phyloP scores from a whole-genome alignment of 1,140 invertebrate genomes.

The Caenorhabditis briggsae region DNA sequence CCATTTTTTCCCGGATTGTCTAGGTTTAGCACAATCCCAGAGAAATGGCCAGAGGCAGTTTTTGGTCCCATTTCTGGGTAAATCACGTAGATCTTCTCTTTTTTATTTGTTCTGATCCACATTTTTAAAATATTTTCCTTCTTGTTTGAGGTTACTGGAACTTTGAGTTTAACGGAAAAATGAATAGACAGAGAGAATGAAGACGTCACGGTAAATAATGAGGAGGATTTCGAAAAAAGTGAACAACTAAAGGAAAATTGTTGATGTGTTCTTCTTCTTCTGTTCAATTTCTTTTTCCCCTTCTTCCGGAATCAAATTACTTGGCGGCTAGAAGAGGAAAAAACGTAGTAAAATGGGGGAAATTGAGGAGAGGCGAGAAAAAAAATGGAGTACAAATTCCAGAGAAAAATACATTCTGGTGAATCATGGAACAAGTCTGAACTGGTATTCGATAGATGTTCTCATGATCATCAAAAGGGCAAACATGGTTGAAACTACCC shows the following conservation, averaged over 20 bases:
- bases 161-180: neutral
- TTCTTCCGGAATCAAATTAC: conserved; percentile 34
- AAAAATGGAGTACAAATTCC: conserved; percentile 8
- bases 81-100: neutral
- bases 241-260: conserved; percentile 1
- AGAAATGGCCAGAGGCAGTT: neutral
- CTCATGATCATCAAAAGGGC: too few species aligned
- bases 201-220: neutral
- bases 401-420: neutral
- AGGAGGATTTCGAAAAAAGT: neutral
- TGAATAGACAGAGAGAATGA: neutral
- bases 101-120: too few species aligned
- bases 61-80: neutral
- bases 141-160: neutral
- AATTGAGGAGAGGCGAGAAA: neutral
- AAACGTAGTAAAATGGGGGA: neutral
- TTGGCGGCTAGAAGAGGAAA: neutral
- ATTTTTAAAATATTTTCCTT: neutral
- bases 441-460: too few species aligned
- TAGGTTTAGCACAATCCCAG: neutral
- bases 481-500: neutral
- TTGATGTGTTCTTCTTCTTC: conserved; percentile 10
- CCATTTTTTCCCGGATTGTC: neutral
- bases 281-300: neutral
- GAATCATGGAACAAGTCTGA: neutral